Base-by-base conservation (phyloP, 2,888 invertebrate species). In the Abrostola triplasia region DNA sequence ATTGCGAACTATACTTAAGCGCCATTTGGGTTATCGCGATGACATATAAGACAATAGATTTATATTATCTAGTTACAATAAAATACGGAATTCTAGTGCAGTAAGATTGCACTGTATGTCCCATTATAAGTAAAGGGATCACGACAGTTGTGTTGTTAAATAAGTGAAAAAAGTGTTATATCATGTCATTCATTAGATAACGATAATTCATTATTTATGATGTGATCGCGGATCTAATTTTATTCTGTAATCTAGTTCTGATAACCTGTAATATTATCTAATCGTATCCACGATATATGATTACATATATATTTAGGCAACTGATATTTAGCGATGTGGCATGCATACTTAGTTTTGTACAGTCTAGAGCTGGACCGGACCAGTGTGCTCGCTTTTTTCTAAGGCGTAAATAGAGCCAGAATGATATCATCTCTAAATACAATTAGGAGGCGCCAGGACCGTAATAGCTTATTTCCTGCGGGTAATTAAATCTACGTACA, bases 201-300 rank as follows among this genome's bases (percentile, higher is more conserved):
- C 54, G 41, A 59, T 48, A 64, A 24, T 73, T 72, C 49, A 60
- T 60, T 66, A 73, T 71, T 65, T 76, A 74, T 63, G 50, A 58
- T 61, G 41, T 51, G 62, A 73, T 61, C 24, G 48, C 13, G 51
- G 59, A 62, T 69, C 69, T 65, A 64, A 67, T 76, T 65, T 75
- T 47, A 66, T 69, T 70, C 50, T 67, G 6, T 66, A 63, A 77
- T 74, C 69, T 56, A 48, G 50, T 64, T 61, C 47, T 36, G 61
- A 70, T 66, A 70, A 59, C 67, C 57, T 56, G 65, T 36, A 35
- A 54, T 57, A 59, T 68, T 74, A 72, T 74, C 77, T 74, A 62
- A 73, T 78, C 76, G 13, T 37, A 42, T 10, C 1, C 7, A 8
- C n/a, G 56, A 71, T 63, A 24, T 66, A 61, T 35, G 50, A 38